Percentiles rank a stretch among this genome's conserved stretches.
Evolutionary conservation across 2,888 invertebrate species (phyloP).

Genomic region (Cistogaster globosa): DNA sequence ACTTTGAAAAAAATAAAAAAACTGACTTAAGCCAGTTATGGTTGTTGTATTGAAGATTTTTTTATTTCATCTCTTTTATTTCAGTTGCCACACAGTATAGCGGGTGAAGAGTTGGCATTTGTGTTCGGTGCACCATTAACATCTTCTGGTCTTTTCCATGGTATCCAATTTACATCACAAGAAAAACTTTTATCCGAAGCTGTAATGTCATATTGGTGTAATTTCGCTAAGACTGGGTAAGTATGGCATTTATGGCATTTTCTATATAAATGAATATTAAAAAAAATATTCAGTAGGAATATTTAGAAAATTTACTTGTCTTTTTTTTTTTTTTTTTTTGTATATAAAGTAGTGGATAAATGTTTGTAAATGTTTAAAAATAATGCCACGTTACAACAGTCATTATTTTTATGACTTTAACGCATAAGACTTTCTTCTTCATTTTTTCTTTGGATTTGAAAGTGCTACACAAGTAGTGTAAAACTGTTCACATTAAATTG

Average conservation of each 20-base stretch:
- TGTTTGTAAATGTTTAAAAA: conserved; percentile 11
- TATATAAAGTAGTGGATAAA: neutral
- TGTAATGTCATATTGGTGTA: conserved; percentile 94
- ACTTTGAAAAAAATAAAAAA: conserved; percentile 9
- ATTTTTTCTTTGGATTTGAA: conserved; percentile 22
- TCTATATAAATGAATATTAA: conserved; percentile 20
- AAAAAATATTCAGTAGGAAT: neutral
- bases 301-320: neutral
- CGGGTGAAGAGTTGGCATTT: conserved; percentile 94
- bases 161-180: conserved; percentile 88
- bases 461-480: neutral
- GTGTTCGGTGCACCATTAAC: conserved; percentile 93
- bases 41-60: conserved; percentile 9
- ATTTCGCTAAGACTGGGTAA: conserved; percentile 95
- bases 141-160: conserved; percentile 88
- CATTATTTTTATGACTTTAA: conserved; percentile 59
- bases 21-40: conserved; percentile 20
- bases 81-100: conserved; percentile 89
- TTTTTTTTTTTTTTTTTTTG: too few species aligned
- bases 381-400: conserved; percentile 55
- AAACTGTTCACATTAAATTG: neutral
- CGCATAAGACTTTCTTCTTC: conserved; percentile 42
- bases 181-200: conserved; percentile 93
- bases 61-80: conserved; percentile 65
- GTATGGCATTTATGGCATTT: conserved; percentile 73